A percentile compares a stretch with the other conserved stretches of the same genome.
These are phyloP conservation scores for Porites australiensis DNA, from an alignment of 64 coral and sea anemone species.

Conservation along the genomic window DNA sequence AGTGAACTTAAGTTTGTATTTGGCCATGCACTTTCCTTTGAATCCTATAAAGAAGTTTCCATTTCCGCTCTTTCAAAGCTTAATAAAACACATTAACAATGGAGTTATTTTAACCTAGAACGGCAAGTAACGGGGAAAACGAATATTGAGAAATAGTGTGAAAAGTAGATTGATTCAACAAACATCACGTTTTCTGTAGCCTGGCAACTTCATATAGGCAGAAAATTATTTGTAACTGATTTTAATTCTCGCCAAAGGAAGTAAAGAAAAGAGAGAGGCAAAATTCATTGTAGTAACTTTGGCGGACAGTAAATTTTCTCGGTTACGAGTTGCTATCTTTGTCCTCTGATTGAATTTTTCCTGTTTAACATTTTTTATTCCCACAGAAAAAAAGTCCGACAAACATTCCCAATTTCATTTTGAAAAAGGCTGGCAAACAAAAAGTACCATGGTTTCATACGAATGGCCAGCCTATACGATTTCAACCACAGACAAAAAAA, in stretches of 20 bases:
- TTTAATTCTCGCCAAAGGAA: not conserved
- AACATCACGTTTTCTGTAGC: not conserved
- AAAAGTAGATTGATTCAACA: not conserved
- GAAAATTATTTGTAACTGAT: not conserved
- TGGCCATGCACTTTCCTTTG: not conserved
- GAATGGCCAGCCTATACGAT: no score
- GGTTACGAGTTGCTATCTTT: no score
- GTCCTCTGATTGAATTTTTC: no score
- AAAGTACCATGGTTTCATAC: no score
- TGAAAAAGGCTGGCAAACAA: no score
- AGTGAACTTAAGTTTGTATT: not conserved
- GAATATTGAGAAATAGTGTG: conserved; percentile 3
- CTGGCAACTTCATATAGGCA: not conserved
- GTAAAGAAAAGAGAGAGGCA: not conserved
- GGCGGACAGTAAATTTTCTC: no score
- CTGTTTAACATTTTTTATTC: no score
- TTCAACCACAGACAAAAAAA: no score
- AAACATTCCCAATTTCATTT: no score
- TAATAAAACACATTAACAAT: conserved; percentile 7
- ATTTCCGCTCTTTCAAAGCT: not conserved
- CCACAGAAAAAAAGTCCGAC: no score
- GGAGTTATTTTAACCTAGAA: not conserved
- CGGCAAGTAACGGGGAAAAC: not conserved
- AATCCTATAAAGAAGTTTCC: not conserved
- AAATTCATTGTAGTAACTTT: not conserved